Conservation (phyloP, 1,140 invertebrate species). For the Pogonomyrmex californicus region DNA sequence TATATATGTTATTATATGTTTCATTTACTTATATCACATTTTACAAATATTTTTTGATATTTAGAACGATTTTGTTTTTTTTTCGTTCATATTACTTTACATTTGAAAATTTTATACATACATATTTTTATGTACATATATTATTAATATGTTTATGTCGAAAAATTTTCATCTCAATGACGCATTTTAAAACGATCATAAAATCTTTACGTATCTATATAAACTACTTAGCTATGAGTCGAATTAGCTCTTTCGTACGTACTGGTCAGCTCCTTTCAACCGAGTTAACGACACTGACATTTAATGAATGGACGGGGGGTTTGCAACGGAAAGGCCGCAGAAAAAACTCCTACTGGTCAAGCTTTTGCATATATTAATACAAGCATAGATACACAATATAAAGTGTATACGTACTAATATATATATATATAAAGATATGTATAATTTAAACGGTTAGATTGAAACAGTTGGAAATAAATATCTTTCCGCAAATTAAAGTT, state of each 20-base stretch:
- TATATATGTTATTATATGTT: not conserved
- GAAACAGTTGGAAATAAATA: not conserved
- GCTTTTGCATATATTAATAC: not conserved
- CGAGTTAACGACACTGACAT: conserved; percentile 19
- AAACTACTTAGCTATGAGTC: conserved; percentile 14
- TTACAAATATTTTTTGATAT: not conserved
- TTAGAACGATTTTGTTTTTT: not conserved
- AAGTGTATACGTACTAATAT: not conserved
- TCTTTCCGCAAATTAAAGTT: not conserved
- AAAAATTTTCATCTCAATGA: conserved; percentile 17
- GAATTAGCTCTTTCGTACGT: conserved; percentile 4
- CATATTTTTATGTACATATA: not conserved
- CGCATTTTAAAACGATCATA: not conserved
- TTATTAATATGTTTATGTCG: not conserved
- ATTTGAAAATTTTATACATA: not conserved
- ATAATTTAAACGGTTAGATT: too few relatives aligned
- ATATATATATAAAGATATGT: not conserved
- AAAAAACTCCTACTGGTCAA: not conserved
- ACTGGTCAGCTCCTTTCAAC: not conserved
- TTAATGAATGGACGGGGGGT: not conserved
- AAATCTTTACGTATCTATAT: conserved; percentile 30
- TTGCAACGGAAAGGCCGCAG: not conserved
- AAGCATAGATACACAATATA: not conserved
- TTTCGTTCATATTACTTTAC: not conserved
- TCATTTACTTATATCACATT: not conserved